A percentile compares a stretch with the other conserved stretches of the same genome.
phyloP scores from a whole-genome alignment of 2,888 invertebrate species.

The Dynastes tityus region DNA sequence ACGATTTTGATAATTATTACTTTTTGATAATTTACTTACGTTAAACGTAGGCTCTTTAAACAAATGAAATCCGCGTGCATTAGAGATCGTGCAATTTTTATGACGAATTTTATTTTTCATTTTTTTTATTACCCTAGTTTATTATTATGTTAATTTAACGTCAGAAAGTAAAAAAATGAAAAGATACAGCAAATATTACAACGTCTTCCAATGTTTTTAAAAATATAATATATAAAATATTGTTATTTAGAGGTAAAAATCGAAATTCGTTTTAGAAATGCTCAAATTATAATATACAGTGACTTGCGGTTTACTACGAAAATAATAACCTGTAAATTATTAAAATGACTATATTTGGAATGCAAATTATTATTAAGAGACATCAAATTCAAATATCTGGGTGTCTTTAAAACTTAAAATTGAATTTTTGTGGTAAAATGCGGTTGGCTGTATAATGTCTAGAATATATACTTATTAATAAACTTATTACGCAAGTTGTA shows the following conservation, averaged over 20 bases:
- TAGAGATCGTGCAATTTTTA: conserved; percentile 33
- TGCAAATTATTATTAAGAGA: no score
- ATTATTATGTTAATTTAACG: conserved; percentile 11
- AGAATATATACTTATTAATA: background rate
- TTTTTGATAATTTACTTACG: background rate
- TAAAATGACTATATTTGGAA: no score
- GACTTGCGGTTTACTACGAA: no score
- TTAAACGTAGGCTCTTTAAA: conserved; percentile 37
- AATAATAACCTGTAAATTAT: no score
- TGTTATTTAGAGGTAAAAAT: conserved; percentile 30
- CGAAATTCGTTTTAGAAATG: conserved; percentile 46
- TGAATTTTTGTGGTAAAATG: no score
- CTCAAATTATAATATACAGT: conserved; percentile 43
- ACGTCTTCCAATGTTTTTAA: conserved; percentile 59
- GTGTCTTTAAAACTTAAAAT: no score
- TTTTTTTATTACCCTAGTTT: conserved; percentile 26
- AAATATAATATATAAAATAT: background rate
- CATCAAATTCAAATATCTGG: no score
- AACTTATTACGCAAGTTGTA: background rate
- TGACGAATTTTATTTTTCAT: conserved; percentile 41
- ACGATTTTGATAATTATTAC: background rate
- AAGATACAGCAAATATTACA: conserved; percentile 61
- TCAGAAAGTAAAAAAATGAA: background rate
- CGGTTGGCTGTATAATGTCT: conserved; percentile 1
- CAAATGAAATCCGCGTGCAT: conserved; percentile 13